phyloP scores from a whole-genome alignment of 2,113 vertebrate species.

The Lophius piscatorius region DNA sequence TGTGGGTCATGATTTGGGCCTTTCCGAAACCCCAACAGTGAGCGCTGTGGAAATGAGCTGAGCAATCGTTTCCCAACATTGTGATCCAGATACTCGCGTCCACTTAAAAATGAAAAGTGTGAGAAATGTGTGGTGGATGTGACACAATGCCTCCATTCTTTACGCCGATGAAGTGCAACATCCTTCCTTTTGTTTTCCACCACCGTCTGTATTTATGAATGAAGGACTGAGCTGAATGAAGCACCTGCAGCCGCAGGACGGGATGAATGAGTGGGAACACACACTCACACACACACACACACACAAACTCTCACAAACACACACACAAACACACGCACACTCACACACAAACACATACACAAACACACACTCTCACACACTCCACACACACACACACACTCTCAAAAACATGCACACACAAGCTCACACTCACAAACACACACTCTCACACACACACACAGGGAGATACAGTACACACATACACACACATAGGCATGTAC shows the following conservation, averaged over 20 bases:
- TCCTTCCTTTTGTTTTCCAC: constrained; percentile 78
- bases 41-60: constrained; percentile 57
- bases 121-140: constrained; percentile 65
- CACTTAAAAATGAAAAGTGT: constrained; percentile 71
- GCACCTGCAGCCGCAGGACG: constrained; percentile 58
- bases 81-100: constrained; percentile 34
- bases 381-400: no score
- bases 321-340: constrained; percentile 14
- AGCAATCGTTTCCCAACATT: constrained; percentile 68
- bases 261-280: constrained; percentile 35
- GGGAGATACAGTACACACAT: no score
- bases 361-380: no score
- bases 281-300: constrained; percentile 7
- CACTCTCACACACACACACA: no score
- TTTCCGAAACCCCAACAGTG: no score
- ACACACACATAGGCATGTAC: no score
- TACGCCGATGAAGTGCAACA: constrained; percentile 63
- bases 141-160: constrained; percentile 77
- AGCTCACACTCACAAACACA: no score
- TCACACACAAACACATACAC: constrained; percentile 5
- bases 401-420: no score
- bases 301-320: constrained; percentile 17
- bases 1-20: not conserved
- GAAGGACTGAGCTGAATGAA: constrained; percentile 43
- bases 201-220: constrained; percentile 57